Base-by-base conservation (phyloP, 2,888 invertebrate genomes). In the Hydrotaea diabolus region DNA sequence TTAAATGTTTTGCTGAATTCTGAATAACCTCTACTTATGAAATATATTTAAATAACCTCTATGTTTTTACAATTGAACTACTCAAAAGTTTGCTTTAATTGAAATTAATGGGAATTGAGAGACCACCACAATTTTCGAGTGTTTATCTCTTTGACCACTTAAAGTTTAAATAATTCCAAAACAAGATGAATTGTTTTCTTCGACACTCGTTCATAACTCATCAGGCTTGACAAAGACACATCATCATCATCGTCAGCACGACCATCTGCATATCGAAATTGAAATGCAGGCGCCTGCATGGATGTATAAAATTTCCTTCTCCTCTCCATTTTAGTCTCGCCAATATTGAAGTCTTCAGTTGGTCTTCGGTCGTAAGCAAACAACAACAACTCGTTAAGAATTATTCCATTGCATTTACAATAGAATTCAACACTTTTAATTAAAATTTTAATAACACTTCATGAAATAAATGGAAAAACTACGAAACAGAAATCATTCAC, bases 361-460 rank as follows among this genome's bases (percentile, higher is more conserved):
- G 55, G 19, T 21, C 31, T 7, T 7, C 53, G 17, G 2, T 53
- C 21, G 4, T 0, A 55, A 55, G 21, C 21, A 0, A 19, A 55
- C 21, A 55, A 31, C n/a, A n/a, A 21, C 11, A 55, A 55, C 55
- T 39, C 39, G 39, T 39, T 39, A 13, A 8, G 39, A 8, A 39
- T 39, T 11, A 55, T 19, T 55, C 55, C 55, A 53, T n/a, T n/a
- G n/a, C n/a, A n/a, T 53, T 53, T 26, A 36, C 8, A 64, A 78
- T 76, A 71, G 26, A 81, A 81, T 81, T 85, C 78, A 85, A 79
- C 85, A 85, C 85, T 85, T 85, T 85, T 82, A 85, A 85, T 85
- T 85, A 85, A 82, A 85, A 82, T 82, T 85, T 82, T 59, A 76
- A 85, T 85, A 85, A 79, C 85, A 85, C 85, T 85, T 85, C 59